Evolutionary conservation across 2,888 invertebrate genomes (phyloP).

Genomic region (Calameuta idolon): DNA sequence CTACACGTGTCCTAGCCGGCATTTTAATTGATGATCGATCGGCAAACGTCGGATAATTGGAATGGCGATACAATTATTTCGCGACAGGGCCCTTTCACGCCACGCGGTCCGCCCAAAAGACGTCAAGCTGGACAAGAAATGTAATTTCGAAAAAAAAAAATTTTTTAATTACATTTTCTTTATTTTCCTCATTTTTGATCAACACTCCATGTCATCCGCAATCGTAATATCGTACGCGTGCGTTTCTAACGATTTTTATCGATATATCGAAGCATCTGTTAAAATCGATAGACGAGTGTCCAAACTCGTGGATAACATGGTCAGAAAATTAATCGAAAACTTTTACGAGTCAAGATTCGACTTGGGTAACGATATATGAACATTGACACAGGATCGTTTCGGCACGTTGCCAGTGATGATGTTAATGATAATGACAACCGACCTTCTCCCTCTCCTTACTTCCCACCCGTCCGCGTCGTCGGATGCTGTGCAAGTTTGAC

Average conservation of each 20-base stretch:
- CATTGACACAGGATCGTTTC: not conserved
- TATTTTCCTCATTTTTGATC: no score
- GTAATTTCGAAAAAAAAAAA: not conserved
- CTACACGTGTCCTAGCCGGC: conserved; percentile 25
- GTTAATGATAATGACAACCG: no score
- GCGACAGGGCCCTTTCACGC: conserved; percentile 6
- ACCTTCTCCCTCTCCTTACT: no score
- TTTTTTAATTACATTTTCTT: not conserved
- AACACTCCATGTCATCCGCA: no score
- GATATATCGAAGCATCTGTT: not conserved
- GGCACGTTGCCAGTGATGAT: not conserved
- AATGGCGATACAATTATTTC: conserved; percentile 28
- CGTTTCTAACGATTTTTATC: not conserved
- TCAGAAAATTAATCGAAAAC: not conserved
- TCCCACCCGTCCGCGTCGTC: no score
- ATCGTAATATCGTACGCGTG: no score
- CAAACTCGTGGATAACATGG: not conserved
- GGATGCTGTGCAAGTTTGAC: no score
- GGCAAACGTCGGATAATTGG: conserved; percentile 44
- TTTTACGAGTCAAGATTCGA: not conserved
- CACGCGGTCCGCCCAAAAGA: not conserved
- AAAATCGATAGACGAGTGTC: not conserved
- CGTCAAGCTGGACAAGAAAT: not conserved
- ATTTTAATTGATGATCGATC: conserved; percentile 53
- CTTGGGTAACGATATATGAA: not conserved